Conservation (phyloP, 2,888 invertebrate species). For the Erynnis tages region DNA sequence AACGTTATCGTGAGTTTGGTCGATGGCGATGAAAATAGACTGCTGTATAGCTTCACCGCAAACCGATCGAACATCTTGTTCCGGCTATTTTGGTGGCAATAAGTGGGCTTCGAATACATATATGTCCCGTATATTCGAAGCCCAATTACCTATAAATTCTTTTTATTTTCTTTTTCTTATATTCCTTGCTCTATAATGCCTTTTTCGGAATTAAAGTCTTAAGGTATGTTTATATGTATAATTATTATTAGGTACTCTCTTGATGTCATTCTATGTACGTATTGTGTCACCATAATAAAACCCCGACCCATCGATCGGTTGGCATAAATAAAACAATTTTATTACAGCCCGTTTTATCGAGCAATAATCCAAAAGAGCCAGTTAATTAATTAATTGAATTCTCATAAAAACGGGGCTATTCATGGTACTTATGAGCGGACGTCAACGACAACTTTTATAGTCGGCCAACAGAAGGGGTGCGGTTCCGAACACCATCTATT, state of each 20-base stretch:
- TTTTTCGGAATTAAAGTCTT: too few species aligned
- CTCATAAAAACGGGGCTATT: slow-evolving; percentile 33
- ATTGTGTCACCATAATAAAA: neutral
- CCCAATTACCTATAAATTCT: too few species aligned
- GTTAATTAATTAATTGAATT: slow-evolving; percentile 36
- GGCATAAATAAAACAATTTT: slow-evolving; percentile 25
- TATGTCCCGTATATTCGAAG: neutral
- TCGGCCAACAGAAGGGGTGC: slow-evolving; percentile 49
- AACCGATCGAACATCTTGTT: slow-evolving; percentile 66
- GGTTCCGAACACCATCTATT: slow-evolving; percentile 62
- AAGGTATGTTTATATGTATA: too few species aligned
- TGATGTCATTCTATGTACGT: too few species aligned
- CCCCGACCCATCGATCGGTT: neutral
- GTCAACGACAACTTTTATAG: slow-evolving; percentile 33
- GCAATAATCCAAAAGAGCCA: slow-evolving; percentile 29
- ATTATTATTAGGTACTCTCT: too few species aligned
- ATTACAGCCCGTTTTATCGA: slow-evolving; percentile 22
- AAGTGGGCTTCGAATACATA: slow-evolving; percentile 45
- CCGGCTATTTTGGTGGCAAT: slow-evolving; percentile 57
- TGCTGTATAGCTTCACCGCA: slow-evolving; percentile 56
- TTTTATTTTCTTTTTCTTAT: too few species aligned
- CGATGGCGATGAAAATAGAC: slow-evolving; percentile 69
- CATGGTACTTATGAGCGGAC: slow-evolving; percentile 32
- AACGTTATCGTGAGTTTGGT: slow-evolving; percentile 52
- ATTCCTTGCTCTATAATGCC: too few species aligned